phyloP scores from a whole-genome alignment of 2,888 invertebrate genomes.

The Serripes groenlandicus region DNA sequence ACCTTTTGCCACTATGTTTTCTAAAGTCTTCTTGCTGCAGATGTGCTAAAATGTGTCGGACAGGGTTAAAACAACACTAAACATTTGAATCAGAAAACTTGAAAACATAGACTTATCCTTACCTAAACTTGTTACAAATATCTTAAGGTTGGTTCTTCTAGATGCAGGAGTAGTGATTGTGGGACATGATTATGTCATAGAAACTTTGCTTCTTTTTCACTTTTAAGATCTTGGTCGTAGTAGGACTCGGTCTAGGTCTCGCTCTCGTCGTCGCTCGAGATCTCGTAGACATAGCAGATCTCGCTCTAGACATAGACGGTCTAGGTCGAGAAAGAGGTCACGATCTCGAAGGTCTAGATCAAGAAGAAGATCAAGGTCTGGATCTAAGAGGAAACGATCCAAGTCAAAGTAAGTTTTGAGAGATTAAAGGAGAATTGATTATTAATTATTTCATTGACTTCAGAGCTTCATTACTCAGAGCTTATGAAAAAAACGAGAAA shows the following conservation, averaged over 20 bases:
- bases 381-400: constrained; percentile 24
- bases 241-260: constrained; percentile 62
- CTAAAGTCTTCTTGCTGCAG: not conserved
- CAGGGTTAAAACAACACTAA: too few species aligned
- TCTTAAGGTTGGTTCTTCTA: too few species aligned
- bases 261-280: constrained; percentile 85
- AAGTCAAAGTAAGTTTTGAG: constrained; percentile 23
- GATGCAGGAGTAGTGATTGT: too few species aligned
- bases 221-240: constrained; percentile 61
- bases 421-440: not conserved
- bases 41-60: too few species aligned
- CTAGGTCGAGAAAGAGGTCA: constrained; percentile 69
- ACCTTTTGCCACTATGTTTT: not conserved
- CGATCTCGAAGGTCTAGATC: constrained; percentile 73
- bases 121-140: too few species aligned
- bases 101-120: too few species aligned
- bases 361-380: constrained; percentile 84
- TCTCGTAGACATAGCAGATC: constrained; percentile 53
- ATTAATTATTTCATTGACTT: too few species aligned
- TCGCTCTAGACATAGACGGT: constrained; percentile 59
- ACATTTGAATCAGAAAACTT: too few species aligned
- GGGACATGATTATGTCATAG: too few species aligned
- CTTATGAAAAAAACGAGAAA: too few species aligned
- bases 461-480: too few species aligned
- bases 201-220: not conserved